phyloP scores from a whole-genome alignment of 2,888 invertebrate genomes.

The Nematopogon swammerdamellus region DNA sequence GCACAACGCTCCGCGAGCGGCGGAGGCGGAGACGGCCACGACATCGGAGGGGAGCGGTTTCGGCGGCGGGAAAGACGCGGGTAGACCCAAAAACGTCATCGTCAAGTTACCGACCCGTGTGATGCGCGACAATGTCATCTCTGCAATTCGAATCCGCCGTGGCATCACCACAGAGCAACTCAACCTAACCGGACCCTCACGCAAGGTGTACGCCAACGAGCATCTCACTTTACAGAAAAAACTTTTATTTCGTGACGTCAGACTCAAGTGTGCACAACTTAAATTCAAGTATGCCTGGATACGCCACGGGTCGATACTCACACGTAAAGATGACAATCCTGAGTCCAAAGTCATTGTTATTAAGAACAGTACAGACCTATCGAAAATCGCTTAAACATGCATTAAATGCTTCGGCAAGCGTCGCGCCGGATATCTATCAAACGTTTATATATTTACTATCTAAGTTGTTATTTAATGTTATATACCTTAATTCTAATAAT shows the following conservation, averaged over 20 bases:
- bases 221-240: constrained; percentile 1
- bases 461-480: too few species aligned
- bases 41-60: neutral
- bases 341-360: neutral
- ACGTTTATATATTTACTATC: too few species aligned
- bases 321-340: neutral
- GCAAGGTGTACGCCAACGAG: constrained; percentile 1
- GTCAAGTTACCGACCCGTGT: neutral
- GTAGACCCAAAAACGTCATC: neutral
- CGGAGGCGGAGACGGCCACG: neutral
- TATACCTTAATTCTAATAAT: too few species aligned
- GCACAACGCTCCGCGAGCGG: neutral
- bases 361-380: neutral
- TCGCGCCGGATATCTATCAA: too few species aligned
- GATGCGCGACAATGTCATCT: constrained; percentile 1
- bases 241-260: constrained; percentile 1
- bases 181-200: neutral
- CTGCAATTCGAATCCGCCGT: neutral
- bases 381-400: neutral
- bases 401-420: too few species aligned
- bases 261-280: neutral
- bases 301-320: neutral
- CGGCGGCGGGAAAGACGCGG: neutral
- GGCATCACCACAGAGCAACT: neutral
- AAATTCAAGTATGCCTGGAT: neutral